A percentile compares a stretch with the other conserved stretches of the same genome.
Evolutionary conservation across 2,797 vertebrate species (phyloP).

Genomic region (Leptatherina wallacei): DNA sequence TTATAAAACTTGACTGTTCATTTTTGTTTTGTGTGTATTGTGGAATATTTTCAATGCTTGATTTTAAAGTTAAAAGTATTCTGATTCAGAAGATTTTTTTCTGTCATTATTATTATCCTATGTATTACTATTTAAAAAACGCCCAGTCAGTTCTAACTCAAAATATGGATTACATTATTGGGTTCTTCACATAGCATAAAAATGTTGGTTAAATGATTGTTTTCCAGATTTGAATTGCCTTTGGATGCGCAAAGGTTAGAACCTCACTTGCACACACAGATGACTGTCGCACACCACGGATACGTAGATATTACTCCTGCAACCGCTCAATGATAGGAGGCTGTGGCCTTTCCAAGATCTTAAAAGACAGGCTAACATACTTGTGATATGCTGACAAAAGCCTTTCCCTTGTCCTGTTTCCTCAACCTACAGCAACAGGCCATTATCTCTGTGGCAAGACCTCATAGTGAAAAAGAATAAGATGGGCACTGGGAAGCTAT

Average conservation of each 20-base stretch:
- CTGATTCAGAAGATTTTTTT: background rate
- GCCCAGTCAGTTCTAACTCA: background rate
- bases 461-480: slow-evolving; percentile 16
- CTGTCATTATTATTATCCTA: no score
- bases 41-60: background rate
- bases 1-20: no score
- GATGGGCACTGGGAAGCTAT: slow-evolving; percentile 10
- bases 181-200: no score
- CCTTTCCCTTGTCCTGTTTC: slow-evolving; percentile 44
- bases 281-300: background rate
- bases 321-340: slow-evolving; percentile 10
- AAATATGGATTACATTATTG: no score
- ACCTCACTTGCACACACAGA: background rate
- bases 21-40: background rate
- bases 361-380: slow-evolving; percentile 42
- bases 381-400: slow-evolving; percentile 48
- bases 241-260: background rate
- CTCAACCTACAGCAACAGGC: slow-evolving; percentile 47
- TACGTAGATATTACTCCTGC: background rate
- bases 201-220: background rate
- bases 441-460: slow-evolving; percentile 44
- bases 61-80: background rate
- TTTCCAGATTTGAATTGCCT: background rate
- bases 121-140: no score
- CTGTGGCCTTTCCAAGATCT: slow-evolving; percentile 37